Conservation (phyloP, 1,140 invertebrate genomes). For the Oncopeltus fasciatus region DNA sequence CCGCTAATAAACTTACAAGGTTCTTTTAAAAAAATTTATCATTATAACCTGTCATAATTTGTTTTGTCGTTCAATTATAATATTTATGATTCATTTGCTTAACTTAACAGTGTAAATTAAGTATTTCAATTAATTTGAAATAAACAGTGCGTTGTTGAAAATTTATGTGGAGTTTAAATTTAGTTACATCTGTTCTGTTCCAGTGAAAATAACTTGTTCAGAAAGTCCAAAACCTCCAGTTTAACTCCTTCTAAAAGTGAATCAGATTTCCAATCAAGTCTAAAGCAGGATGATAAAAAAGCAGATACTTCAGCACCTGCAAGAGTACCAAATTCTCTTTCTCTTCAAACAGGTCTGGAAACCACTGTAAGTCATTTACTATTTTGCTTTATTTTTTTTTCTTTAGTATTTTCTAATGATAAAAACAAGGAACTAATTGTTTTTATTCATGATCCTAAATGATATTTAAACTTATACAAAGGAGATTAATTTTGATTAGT, state of each 20-base stretch:
- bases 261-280: constrained; percentile 18
- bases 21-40: constrained; percentile 4
- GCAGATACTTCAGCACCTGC: constrained; percentile 2
- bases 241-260: constrained; percentile 23
- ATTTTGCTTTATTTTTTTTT: background rate
- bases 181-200: background rate
- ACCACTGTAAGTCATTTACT: constrained; percentile 1
- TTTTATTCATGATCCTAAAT: too few relatives aligned
- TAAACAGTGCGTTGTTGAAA: too few relatives aligned
- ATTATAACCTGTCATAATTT: constrained; percentile 4
- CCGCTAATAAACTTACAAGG: constrained; percentile 32
- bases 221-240: constrained; percentile 10
- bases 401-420: background rate
- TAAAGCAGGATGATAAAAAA: constrained; percentile 19
- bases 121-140: too few relatives aligned
- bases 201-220: constrained; percentile 5
- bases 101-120: too few relatives aligned
- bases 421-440: too few relatives aligned
- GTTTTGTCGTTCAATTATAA: too few relatives aligned
- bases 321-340: constrained; percentile 17
- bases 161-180: too few relatives aligned
- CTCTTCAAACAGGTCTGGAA: constrained; percentile 13
- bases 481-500: too few relatives aligned
- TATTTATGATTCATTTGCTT: too few relatives aligned
- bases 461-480: too few relatives aligned